These are phyloP conservation scores for Oscheius sp. DNA, from an alignment of 2,888 invertebrate species.

Conservation along the genomic window DNA sequence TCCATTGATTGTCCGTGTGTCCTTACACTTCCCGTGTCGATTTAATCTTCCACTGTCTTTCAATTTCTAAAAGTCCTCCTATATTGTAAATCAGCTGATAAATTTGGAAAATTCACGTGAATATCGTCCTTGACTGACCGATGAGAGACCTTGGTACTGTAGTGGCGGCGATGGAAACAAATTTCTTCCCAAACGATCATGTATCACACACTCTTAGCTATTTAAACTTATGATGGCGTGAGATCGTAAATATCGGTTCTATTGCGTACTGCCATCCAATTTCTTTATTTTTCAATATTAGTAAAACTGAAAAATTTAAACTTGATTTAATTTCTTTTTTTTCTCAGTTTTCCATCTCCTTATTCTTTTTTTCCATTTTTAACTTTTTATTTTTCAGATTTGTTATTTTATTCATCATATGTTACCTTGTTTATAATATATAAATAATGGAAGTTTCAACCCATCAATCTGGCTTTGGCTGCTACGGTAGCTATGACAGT, in stretches of 20 bases:
- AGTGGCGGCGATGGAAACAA: slow-evolving; percentile 3
- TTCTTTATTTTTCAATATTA: too few species aligned
- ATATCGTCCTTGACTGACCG: slow-evolving; percentile 15
- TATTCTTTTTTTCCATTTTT: neutral
- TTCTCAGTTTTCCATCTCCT: neutral
- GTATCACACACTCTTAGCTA: too few species aligned
- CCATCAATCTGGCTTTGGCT: slow-evolving; percentile 28
- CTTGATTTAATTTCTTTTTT: too few species aligned
- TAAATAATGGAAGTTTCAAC: slow-evolving; percentile 32
- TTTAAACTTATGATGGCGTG: too few species aligned
- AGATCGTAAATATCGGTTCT: too few species aligned
- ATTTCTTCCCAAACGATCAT: neutral
- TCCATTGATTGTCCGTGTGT: too few species aligned
- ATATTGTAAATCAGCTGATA: neutral
- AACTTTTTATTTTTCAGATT: slow-evolving; percentile 1
- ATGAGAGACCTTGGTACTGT: slow-evolving; percentile 20
- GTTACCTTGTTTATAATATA: too few species aligned
- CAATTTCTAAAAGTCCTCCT: too few species aligned
- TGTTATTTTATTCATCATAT: slow-evolving; percentile 32
- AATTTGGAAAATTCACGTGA: slow-evolving; percentile 12
- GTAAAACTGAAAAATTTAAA: too few species aligned
- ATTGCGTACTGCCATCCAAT: too few species aligned
- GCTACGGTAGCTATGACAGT: slow-evolving; percentile 29
- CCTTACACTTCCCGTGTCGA: too few species aligned
- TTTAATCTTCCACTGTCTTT: neutral